Base-by-base conservation (phyloP, 2,113 vertebrate species). In the Synchiropus splendidus region DNA sequence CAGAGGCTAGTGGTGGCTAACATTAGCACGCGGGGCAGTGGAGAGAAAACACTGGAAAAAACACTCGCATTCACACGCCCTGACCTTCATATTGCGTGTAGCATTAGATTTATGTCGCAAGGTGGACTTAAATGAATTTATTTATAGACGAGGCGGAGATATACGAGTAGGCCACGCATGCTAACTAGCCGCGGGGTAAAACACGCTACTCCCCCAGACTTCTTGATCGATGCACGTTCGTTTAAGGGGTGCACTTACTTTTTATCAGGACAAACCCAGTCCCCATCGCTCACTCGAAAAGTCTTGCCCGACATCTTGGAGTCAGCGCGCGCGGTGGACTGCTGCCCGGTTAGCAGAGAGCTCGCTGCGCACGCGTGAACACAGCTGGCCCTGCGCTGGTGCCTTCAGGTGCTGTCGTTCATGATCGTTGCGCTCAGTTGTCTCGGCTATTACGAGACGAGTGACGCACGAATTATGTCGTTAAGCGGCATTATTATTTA, bases 211-310 rank as follows among this genome's bases (percentile, higher is more conserved):
- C 21, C 21, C 21, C 8, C 4, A 27, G 4, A 4, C 4, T 27
- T 27, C 21, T 5, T 27, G 21, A 8, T 5, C 21, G 21, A 4
- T 27, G 1, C n/a, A n/a, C 0, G 6, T 16, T 10, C 39, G 0
- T 16, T 34, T 12, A 3, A 1, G 16, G 10, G 17, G 9, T 18
- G 3, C 6, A 30, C 91, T 89, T 86, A 97, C 92, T 98, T 98
- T 77, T 98, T 97, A 80, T 98, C 94, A 1, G 92, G 90, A 59
- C 94, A 98, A 62, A 98, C 92, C 94, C 94, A 98, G 76, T 98
- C 94, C 1, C 94, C 92, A 60, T 97, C 94, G 78, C 94, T 98
- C 10, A 98, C 92, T 59, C 94, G 88, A 79, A 98, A 98, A 87
- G 92, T 97, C 86, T 98, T 97, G 12, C 88, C 89, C 54, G 92